Base-by-base conservation (phyloP, 2,888 invertebrate genomes). In the Teleogryllus oceanicus region DNA sequence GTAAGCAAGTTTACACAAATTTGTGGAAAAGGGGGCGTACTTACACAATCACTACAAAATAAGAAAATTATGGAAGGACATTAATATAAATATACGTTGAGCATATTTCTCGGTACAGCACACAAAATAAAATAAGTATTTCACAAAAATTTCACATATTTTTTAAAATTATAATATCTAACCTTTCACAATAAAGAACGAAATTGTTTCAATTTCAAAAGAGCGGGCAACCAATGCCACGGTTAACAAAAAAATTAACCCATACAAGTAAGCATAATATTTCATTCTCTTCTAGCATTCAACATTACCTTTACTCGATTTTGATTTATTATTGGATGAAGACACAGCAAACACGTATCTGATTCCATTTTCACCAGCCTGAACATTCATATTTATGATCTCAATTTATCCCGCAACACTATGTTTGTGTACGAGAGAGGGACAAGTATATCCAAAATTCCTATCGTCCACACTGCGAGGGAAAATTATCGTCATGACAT, bases 401-500 rank as follows among this genome's bases (percentile, higher is more conserved):
- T 24, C 21, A 24, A 18, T 76, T 76, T 16, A 76, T 37, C 16
- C 21, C 24, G 16, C 10, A 74, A 37, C 13, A 76, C 20, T 37
- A 76, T 21, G 21, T 24, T 37, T 24, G 20, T 21, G 12, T 13
- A 37, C n/a, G 21, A 11, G 8, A 76, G 76, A 76, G 21, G 24
- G 21, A 21, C 37, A 76, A 76, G 37, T 24, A n/a, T 76, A 16
- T 13, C 74, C 76, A 24, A 76, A 62, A 62, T 62, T 62, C 62
- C 62, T 62, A 62, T 13, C 16, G 13, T 16, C 20, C 76, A 37
- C n/a, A 11, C 16, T 21, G 16, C 37, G 21, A 37, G 37, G 76
- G 76, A 37, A 76, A 76, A 76, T 76, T 76, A 13, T 24, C 24
- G n/a, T 24, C 24, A 76, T 16, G 37, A 76, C 76, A 76, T 76